phyloP scores from a whole-genome alignment of 2,113 vertebrate genomes.

The Nothoprocta perdicaria region DNA sequence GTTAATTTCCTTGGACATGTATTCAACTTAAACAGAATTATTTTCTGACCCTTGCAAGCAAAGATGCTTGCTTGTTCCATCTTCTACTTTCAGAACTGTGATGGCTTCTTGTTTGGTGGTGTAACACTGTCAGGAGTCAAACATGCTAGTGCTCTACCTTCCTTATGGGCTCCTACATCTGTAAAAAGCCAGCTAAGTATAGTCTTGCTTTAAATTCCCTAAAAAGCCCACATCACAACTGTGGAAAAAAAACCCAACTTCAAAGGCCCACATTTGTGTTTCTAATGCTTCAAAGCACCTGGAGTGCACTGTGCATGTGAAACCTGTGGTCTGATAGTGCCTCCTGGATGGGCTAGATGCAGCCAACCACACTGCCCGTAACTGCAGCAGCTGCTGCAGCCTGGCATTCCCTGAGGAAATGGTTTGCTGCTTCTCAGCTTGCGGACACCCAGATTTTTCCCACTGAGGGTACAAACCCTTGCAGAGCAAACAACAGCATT shows the following conservation, averaged over 20 bases:
- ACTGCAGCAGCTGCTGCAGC: not conserved
- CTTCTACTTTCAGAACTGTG: not conserved
- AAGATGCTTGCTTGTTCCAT: not conserved
- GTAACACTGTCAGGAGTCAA: not conserved
- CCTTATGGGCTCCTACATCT: not conserved
- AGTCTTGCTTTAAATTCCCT: not conserved
- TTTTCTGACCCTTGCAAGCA: not conserved
- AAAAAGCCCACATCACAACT: not conserved
- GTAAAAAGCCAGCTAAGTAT: not conserved
- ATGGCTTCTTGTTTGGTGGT: not conserved
- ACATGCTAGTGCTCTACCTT: not conserved
- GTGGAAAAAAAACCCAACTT: not conserved
- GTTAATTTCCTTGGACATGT: not conserved
- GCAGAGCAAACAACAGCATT: not conserved
- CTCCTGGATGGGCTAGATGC: not conserved
- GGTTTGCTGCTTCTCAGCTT: not conserved
- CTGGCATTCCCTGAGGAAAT: not conserved
- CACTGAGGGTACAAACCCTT: not conserved
- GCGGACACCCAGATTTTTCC: not conserved
- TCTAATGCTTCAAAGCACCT: not conserved
- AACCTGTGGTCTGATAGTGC: not conserved
- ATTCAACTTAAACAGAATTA: not conserved
- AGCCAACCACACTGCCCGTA: not conserved
- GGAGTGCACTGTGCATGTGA: not conserved
- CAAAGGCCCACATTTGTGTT: not conserved